Conservation (phyloP, 1,140 invertebrate genomes). For the Dendrolimus punctatus region DNA sequence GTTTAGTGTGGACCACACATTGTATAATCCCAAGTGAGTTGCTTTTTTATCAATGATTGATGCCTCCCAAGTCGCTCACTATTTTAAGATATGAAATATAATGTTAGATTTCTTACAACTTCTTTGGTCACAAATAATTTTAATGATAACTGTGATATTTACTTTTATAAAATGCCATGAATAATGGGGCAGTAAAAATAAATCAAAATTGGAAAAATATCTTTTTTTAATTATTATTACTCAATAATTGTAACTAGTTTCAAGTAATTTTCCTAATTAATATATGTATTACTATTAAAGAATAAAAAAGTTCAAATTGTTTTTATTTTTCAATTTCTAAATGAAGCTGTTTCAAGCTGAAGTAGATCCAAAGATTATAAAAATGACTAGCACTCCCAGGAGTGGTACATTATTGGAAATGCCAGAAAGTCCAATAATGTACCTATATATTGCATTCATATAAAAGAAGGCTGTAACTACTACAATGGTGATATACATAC, state of each 20-base stretch:
- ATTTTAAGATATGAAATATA: slow-evolving; percentile 1
- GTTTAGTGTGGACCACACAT: no score
- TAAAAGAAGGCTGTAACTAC: no score
- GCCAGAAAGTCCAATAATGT: no score
- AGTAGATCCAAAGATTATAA: no score
- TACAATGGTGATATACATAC: no score
- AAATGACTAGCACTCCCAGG: no score
- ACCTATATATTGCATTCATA: no score
- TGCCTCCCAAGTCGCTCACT: not conserved
- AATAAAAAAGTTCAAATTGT: slow-evolving; percentile 37
- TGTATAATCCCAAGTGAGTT: no score
- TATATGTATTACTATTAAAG: slow-evolving; percentile 27
- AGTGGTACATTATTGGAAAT: no score
- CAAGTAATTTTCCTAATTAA: slow-evolving; percentile 28
- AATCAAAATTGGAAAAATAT: slow-evolving; percentile 39
- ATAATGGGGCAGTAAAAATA: slow-evolving; percentile 55
- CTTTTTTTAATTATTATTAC: slow-evolving; percentile 42
- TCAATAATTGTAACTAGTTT: slow-evolving; percentile 38
- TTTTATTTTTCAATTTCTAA: slow-evolving; percentile 13
- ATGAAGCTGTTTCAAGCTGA: no score
- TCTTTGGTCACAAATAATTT: slow-evolving; percentile 59
- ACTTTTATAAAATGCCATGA: slow-evolving; percentile 60
- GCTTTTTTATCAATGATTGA: not conserved
- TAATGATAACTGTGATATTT: slow-evolving; percentile 71
- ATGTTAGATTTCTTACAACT: slow-evolving; percentile 45